A percentile compares a stretch with the other conserved stretches of the same genome.
These are phyloP conservation scores for Gallinago nigripennis DNA, from an alignment of 2,797 vertebrate species.

Conservation along the genomic window DNA sequence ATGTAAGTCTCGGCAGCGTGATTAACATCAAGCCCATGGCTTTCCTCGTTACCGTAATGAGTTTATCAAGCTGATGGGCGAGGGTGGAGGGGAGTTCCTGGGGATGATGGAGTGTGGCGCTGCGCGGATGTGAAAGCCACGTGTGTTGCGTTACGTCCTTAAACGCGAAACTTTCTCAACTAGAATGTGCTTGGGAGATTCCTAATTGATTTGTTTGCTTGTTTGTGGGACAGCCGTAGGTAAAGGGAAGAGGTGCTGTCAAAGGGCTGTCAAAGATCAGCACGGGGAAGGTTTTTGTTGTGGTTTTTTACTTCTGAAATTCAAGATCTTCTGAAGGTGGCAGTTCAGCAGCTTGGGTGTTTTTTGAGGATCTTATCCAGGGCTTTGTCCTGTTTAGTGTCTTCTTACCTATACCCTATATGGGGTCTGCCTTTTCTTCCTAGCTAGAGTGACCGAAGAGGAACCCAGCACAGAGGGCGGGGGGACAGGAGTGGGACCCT, in stretches of 20 bases:
- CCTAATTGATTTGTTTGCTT: neutral
- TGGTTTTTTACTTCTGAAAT: neutral
- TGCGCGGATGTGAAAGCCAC: neutral
- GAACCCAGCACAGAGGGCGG: neutral
- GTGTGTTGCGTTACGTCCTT: neutral
- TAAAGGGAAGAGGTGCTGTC: neutral
- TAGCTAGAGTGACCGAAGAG: neutral
- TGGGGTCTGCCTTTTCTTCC: neutral
- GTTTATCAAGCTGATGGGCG: neutral
- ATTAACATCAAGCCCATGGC: neutral
- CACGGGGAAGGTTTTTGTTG: accelerated
- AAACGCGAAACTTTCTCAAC: neutral
- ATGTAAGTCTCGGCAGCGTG: neutral
- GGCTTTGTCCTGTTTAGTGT: neutral
- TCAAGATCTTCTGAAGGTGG: neutral
- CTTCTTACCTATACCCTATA: accelerated
- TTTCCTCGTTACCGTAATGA: neutral
- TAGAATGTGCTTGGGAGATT: neutral
- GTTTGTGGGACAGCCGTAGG: neutral
- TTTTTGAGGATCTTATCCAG: neutral
- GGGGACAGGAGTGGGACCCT: neutral
- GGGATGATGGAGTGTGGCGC: neutral
- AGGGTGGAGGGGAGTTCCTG: neutral
- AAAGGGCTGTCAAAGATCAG: neutral
- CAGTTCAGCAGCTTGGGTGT: neutral